A percentile compares a stretch with the other conserved stretches of the same genome.
These are phyloP conservation scores for Ctenomys sociabilis DNA, from an alignment of 2,113 vertebrate species.

Conservation along the genomic window DNA sequence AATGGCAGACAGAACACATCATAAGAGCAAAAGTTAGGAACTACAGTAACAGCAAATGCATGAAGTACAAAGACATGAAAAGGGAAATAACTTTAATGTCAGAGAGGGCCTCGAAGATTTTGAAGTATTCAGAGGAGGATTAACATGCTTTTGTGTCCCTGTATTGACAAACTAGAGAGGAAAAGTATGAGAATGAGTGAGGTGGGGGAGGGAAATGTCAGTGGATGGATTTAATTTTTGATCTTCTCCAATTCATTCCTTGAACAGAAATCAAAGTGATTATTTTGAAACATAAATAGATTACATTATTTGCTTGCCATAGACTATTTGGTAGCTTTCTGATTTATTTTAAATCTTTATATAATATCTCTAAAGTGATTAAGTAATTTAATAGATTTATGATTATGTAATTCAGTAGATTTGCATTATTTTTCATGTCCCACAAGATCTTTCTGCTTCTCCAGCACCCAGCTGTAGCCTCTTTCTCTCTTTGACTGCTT, in stretches of 20 bases:
- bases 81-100: neutral
- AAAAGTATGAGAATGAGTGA: neutral
- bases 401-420: neutral
- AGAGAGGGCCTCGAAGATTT: conserved; percentile 17
- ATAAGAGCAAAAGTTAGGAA: neutral
- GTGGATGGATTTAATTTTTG: neutral
- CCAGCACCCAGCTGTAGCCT: neutral
- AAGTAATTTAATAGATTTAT: neutral
- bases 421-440: neutral
- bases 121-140: neutral
- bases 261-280: neutral
- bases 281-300: conserved; percentile 15
- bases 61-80: neutral
- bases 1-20: conserved; percentile 18
- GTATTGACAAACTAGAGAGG: neutral
- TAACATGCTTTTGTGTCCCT: neutral
- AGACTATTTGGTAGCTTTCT: neutral
- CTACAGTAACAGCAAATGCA: conserved; percentile 2
- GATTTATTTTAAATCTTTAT: neutral
- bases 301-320: neutral
- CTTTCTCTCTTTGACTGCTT: neutral
- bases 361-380: neutral
- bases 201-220: neutral
- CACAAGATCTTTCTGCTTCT: neutral
- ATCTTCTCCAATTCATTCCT: neutral